phyloP scores from a whole-genome alignment of 1,140 invertebrate genomes.

The Dinoponera quadriceps region DNA sequence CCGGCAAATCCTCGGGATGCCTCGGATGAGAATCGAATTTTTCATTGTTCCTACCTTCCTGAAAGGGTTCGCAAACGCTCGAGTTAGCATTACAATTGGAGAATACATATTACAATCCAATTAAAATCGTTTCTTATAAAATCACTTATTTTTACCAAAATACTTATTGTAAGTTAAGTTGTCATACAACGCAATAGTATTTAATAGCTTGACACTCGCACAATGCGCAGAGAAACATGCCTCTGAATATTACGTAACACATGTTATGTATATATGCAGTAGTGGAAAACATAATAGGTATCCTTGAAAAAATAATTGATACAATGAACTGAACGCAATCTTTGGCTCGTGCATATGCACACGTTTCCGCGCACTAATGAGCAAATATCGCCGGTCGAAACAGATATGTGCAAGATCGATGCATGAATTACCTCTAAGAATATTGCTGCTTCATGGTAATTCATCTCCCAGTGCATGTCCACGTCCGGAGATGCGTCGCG shows the following conservation, averaged over 20 bases:
- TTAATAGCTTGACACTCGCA: not conserved
- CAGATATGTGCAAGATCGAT: not conserved
- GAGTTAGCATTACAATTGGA: not conserved
- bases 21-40: conserved; percentile 96
- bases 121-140: too few species aligned
- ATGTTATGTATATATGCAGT: not conserved
- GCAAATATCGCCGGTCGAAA: not conserved
- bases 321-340: not conserved
- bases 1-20: conserved; percentile 93
- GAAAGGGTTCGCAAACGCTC: conserved; percentile 66
- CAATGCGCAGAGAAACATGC: not conserved
- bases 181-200: not conserved
- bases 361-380: not conserved
- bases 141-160: too few species aligned
- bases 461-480: conserved; percentile 92
- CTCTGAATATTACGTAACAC: conserved; percentile 16
- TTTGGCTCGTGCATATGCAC: not conserved
- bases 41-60: conserved; percentile 97
- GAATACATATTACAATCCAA: not conserved
- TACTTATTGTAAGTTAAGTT: not conserved
- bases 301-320: conserved; percentile 35
- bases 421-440: conserved; percentile 89
- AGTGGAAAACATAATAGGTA: not conserved
- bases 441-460: conserved; percentile 96
- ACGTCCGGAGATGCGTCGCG: conserved; percentile 75